Evolutionary conservation across 2,888 invertebrate species (phyloP).

Genomic region (Monopis laevigella): DNA sequence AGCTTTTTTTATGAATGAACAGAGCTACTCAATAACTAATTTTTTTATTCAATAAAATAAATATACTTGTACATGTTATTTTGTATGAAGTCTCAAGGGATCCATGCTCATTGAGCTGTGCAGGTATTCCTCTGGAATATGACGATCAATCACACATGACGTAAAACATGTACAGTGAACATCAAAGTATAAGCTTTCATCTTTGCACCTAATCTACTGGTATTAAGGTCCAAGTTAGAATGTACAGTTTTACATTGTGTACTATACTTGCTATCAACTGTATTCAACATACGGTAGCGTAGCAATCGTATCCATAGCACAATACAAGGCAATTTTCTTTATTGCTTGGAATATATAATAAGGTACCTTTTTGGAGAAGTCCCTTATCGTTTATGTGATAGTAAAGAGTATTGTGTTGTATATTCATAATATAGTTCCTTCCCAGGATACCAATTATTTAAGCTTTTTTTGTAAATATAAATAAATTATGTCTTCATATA

Average conservation of each 20-base stretch:
- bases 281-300: conserved; percentile 21
- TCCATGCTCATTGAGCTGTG: neutral
- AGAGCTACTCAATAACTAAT: no score
- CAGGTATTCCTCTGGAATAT: conserved; percentile 19
- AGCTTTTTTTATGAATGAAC: no score
- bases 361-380: conserved; percentile 11
- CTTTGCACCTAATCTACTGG: no score
- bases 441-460: no score
- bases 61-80: neutral
- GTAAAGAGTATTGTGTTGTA: neutral
- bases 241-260: no score
- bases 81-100: neutral
- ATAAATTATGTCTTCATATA: no score
- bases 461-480: no score
- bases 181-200: no score
- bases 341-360: conserved; percentile 26
- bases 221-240: no score
- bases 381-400: conserved; percentile 2
- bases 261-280: no score
- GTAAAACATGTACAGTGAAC: conserved; percentile 22
- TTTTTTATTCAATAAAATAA: no score
- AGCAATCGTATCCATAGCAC: conserved; percentile 28
- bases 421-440: no score
- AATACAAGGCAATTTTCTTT: conserved; percentile 34
- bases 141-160: conserved; percentile 33